phyloP scores from a whole-genome alignment of 2,888 invertebrate species.

The Itoplectis maculator region DNA sequence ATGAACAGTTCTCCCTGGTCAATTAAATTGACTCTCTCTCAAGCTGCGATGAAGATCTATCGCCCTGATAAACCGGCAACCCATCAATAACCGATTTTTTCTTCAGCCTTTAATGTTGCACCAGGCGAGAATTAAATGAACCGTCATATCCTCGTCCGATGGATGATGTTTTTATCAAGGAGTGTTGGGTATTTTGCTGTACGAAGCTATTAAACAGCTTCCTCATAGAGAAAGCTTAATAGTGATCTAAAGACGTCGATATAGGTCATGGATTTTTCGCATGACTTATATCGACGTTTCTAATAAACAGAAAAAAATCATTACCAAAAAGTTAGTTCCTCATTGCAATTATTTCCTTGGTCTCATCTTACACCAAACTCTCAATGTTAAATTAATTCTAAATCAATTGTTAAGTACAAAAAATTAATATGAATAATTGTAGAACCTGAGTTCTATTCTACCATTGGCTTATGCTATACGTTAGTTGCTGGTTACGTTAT shows the following conservation, averaged over 20 bases:
- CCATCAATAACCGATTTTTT: neutral
- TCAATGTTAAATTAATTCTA: no score
- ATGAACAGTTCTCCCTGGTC: constrained; percentile 19
- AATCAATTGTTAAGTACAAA: no score
- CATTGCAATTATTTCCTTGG: no score
- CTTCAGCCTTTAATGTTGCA: neutral
- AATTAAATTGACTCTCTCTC: constrained; percentile 7
- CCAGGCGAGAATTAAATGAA: constrained; percentile 1
- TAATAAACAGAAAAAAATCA: no score
- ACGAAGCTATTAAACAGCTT: neutral
- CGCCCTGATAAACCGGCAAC: neutral
- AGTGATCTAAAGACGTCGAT: neutral
- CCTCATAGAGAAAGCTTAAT: neutral
- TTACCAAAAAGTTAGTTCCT: no score
- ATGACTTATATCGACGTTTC: no score
- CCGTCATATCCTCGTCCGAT: neutral
- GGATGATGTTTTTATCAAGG: constrained; percentile 11
- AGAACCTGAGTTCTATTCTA: no score
- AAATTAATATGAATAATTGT: no score
- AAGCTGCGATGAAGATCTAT: neutral
- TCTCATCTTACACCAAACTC: no score
- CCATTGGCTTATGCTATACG: no score
- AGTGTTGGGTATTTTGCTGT: neutral
- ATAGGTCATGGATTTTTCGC: no score
- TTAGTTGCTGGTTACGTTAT: no score